Conservation (phyloP, 2,113 vertebrate species). For the Strix aluco region DNA sequence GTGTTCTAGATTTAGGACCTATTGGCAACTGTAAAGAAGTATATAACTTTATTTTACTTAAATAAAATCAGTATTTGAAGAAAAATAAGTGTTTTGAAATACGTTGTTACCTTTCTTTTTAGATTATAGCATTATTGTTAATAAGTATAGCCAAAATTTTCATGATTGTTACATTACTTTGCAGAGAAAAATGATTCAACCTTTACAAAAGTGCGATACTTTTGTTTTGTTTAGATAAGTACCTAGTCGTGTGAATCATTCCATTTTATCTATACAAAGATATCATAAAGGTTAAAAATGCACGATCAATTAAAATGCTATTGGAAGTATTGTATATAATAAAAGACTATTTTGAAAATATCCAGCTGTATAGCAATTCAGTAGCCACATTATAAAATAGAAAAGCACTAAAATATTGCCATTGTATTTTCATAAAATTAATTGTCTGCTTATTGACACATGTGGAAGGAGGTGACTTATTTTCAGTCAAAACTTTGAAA, state of each 20-base stretch:
- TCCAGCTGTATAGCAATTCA: conserved; percentile 9
- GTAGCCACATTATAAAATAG: conserved; percentile 20
- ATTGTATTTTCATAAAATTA: conserved; percentile 21
- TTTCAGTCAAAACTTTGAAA: neutral
- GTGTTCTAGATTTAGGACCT: neutral
- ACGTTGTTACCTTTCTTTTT: neutral
- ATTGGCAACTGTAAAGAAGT: neutral
- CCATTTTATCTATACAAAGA: conserved; percentile 53
- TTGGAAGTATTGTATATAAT: conserved; percentile 22
- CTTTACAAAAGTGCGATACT: conserved; percentile 43
- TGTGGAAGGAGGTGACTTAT: neutral
- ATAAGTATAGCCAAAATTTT: conserved; percentile 37
- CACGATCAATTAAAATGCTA: conserved; percentile 33
- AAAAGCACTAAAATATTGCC: neutral
- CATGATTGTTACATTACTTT: conserved; percentile 48
- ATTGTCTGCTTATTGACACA: conserved; percentile 39
- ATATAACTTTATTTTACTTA: neutral
- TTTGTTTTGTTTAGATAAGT: conserved; percentile 8
- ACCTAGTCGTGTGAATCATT: conserved; percentile 43
- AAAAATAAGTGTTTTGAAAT: neutral
- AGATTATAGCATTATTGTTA: conserved; percentile 22
- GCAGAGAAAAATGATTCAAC: conserved; percentile 58
- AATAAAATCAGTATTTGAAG: neutral
- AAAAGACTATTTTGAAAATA: conserved; percentile 44
- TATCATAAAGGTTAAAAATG: conserved; percentile 60